Evolutionary conservation across 2,113 vertebrate species (phyloP).

Genomic region (Micromys minutus): DNA sequence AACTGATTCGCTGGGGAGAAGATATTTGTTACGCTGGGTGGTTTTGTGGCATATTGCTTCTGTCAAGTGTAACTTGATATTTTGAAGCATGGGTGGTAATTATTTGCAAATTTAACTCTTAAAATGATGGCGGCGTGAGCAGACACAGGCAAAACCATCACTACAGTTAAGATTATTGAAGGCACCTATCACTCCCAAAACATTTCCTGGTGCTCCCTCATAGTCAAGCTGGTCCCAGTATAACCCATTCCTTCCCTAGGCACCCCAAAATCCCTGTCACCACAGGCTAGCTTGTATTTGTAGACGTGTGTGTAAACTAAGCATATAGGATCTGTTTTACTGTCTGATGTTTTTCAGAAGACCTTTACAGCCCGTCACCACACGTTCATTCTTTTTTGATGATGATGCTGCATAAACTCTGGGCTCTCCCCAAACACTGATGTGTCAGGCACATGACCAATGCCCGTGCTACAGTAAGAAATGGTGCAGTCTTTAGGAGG

Average conservation of each 20-base stretch:
- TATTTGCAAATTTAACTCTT: background rate
- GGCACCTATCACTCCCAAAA: background rate
- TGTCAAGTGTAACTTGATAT: background rate
- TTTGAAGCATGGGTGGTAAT: background rate
- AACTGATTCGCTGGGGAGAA: background rate
- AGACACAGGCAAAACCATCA: background rate
- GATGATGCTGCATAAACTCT: background rate
- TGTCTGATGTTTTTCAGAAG: background rate
- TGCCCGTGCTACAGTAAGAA: background rate
- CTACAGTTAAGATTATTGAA: background rate
- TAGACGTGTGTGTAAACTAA: background rate
- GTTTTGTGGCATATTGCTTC: background rate
- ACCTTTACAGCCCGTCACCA: too few relatives aligned
- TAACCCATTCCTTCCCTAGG: background rate
- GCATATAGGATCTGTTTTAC: background rate
- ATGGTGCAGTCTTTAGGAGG: background rate
- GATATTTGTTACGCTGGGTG: background rate
- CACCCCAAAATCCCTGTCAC: background rate
- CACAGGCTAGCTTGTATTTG: background rate
- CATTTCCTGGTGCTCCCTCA: background rate
- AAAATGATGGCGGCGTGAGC: background rate
- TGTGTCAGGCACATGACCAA: background rate
- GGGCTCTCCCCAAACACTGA: accelerated
- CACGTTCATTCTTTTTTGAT: background rate
- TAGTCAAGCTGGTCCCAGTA: background rate